These are phyloP conservation scores for Pelvicachromis taeniatus DNA, from an alignment of 2,113 vertebrate species.

Conservation along the genomic window DNA sequence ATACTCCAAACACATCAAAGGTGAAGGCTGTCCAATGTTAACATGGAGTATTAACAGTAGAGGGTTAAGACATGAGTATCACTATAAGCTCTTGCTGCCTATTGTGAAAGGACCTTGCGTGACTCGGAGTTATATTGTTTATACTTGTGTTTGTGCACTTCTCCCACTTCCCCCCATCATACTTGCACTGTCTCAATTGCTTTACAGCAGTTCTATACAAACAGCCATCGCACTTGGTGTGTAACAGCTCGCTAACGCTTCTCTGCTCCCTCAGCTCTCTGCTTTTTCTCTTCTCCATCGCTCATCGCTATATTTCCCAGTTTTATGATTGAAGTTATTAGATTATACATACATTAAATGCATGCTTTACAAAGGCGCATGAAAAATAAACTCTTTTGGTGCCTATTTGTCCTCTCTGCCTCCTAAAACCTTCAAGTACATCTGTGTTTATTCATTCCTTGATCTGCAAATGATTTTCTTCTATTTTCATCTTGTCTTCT, in stretches of 20 bases:
- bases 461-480: too few species aligned
- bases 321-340: too few species aligned
- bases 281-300: too few species aligned
- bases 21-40: background rate
- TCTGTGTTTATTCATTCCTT: too few species aligned
- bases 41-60: background rate
- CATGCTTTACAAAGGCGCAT: too few species aligned
- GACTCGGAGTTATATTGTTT: background rate
- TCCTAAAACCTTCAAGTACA: too few species aligned
- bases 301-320: too few species aligned
- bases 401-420: too few species aligned
- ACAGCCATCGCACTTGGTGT: fast-evolving
- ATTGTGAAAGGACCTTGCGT: background rate
- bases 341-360: too few species aligned
- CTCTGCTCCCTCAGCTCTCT: too few species aligned
- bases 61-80: background rate
- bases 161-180: background rate
- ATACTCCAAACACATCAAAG: background rate
- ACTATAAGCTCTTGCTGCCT: background rate
- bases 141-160: background rate
- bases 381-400: too few species aligned
- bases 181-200: background rate
- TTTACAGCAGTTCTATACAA: background rate
- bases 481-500: too few species aligned
- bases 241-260: background rate